Evolutionary conservation across 2,888 invertebrate species (phyloP).

Genomic region (Antheraea yamamai): DNA sequence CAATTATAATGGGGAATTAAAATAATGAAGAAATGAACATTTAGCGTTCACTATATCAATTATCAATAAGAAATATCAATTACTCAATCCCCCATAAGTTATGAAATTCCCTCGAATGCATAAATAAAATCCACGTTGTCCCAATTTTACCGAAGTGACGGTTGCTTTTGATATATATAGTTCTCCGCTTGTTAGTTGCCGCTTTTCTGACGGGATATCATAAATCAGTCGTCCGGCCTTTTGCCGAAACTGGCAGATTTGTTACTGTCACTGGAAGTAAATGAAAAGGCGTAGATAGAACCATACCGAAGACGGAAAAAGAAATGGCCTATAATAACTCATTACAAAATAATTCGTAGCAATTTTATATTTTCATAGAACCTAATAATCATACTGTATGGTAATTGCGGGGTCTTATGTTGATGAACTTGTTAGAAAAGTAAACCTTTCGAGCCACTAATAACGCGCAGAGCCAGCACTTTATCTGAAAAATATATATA

Average conservation of each 20-base stretch:
- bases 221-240: conserved; percentile 47
- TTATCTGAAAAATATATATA: too few relatives aligned
- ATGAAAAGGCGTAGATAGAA: conserved; percentile 51
- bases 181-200: conserved; percentile 39
- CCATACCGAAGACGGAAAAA: conserved; percentile 22
- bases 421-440: too few relatives aligned
- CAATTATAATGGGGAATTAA: too few relatives aligned
- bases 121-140: conserved; percentile 2
- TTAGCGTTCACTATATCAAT: background rate
- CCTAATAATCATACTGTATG: background rate
- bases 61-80: background rate
- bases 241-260: conserved; percentile 53
- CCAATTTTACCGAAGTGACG: conserved; percentile 29
- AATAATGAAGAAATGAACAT: background rate
- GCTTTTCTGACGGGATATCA: conserved; percentile 35
- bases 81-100: background rate
- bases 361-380: conserved; percentile 8
- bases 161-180: conserved; percentile 31
- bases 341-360: conserved; percentile 25
- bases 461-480: background rate
- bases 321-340: conserved; percentile 21
- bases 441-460: too few relatives aligned
- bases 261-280: conserved; percentile 57
- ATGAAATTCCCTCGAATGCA: background rate
- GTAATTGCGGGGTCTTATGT: background rate